These are phyloP conservation scores for Listrodromus nycthemerus DNA, from an alignment of 2,888 invertebrate species.

Conservation along the genomic window DNA sequence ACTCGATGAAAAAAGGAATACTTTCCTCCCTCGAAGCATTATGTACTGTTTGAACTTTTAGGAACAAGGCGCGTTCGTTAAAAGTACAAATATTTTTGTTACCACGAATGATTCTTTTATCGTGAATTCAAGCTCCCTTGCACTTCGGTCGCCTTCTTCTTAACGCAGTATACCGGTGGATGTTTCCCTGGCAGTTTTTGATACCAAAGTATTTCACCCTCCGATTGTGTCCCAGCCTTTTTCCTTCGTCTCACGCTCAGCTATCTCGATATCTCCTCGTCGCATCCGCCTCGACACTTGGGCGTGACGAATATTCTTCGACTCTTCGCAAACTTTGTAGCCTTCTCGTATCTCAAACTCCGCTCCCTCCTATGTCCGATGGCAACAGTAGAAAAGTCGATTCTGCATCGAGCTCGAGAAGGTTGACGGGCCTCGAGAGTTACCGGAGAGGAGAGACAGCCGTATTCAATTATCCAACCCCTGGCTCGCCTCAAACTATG, in stretches of 20 bases:
- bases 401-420: background rate
- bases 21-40: no score
- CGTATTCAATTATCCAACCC: conserved; percentile 59
- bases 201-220: conserved; percentile 27
- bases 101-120: no score
- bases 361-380: background rate
- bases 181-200: background rate
- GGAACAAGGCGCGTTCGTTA: no score
- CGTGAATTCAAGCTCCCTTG: no score
- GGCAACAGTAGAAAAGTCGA: conserved; percentile 41
- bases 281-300: background rate
- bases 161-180: background rate
- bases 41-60: no score
- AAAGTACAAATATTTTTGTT: no score
- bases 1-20: no score
- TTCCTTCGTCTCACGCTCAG: background rate
- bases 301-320: conserved; percentile 25
- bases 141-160: background rate
- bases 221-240: background rate
- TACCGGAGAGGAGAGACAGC: conserved; percentile 22
- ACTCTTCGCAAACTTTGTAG: conserved; percentile 29
- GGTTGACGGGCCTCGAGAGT: conserved; percentile 23
- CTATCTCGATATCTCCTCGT: conserved; percentile 8
- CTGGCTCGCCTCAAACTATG: conserved; percentile 46
- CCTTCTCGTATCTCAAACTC: background rate